Conservation (phyloP, 1,140 invertebrate genomes). For the Mercenaria mercenaria region DNA sequence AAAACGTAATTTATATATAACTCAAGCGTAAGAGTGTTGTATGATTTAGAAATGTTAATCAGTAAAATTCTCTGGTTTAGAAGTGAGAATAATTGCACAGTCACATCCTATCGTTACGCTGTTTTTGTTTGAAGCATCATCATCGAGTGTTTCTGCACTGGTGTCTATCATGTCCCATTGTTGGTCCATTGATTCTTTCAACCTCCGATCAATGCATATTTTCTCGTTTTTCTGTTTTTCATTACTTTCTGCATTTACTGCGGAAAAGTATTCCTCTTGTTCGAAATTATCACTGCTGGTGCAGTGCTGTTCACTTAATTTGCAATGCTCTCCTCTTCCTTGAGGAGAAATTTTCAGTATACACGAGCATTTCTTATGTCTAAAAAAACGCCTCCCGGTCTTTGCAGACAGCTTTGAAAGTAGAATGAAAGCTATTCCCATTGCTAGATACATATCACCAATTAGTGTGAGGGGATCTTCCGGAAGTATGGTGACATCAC, state of each 20-base stretch:
- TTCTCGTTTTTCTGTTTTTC: not conserved
- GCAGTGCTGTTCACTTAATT: not conserved
- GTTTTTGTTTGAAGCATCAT: not conserved
- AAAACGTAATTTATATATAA: too few relatives aligned
- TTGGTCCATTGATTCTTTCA: not conserved
- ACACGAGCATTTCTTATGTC: too few relatives aligned
- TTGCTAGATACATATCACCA: not conserved
- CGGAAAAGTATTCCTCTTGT: not conserved
- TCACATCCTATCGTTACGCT: not conserved
- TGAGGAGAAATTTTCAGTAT: not conserved
- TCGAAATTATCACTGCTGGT: not conserved
- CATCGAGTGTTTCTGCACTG: not conserved
- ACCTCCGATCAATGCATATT: not conserved
- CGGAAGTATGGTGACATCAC: not conserved
- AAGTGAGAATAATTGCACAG: not conserved
- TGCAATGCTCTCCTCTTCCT: not conserved
- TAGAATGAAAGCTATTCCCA: not conserved
- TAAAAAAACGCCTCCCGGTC: not conserved
- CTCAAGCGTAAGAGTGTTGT: too few relatives aligned
- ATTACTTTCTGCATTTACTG: not conserved
- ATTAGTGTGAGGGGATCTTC: slow-evolving; percentile 4
- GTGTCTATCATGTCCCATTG: not conserved
- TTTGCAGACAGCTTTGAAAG: not conserved
- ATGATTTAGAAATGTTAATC: too few relatives aligned
- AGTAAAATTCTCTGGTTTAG: too few relatives aligned